Base-by-base conservation (phyloP, 2,113 vertebrate genomes). In the Poicephalus meyeri region DNA sequence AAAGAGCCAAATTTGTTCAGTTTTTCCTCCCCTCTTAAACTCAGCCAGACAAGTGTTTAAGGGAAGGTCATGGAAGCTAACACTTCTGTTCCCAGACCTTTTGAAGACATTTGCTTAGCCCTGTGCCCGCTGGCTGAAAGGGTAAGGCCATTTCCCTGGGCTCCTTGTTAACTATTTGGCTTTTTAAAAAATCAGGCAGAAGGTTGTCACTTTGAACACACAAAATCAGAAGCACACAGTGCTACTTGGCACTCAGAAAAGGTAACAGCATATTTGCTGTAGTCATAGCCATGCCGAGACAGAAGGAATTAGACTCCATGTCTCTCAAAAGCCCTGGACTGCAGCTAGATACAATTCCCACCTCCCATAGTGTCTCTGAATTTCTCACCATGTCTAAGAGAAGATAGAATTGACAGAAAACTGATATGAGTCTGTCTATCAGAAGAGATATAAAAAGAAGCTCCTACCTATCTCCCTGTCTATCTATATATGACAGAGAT, bases 321-420 rank as follows among this genome's bases (percentile, higher is more conserved):
- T 82, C 13, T 83, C 80, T 81, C 35, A 60, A 16, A 92, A 92
- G 49, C 56, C 21, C 39, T 78, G 83, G 77, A 33, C 83, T 79
- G 26, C 46, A 81, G 25, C 56, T 91, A 61, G 44, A 26, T 71
- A 53, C 13, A 76, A 72, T 93, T 92, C 49, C 56, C 25, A 37
- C 73, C 49, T 92, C 91, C 65, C 19, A 0, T 49, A 55, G 29
- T 44, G 42, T 85, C 53, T 77, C 88, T 89, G 80, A 81, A 76
- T 81, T 74, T 92, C 55, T 92, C 33, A 44, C 56, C 16, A 1
- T 61, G 20, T 91, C 65, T 64, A 71, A 84, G 86, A 79, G 78
- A 85, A 79, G 44, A 80, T 47, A 91, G 66, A 93, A 91, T 78
- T 96, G 90, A 91, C 90, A 90, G 80, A 73, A 94, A 95, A 94